Conservation (phyloP, 2,888 invertebrate species). For the Ashinkailepas kermadecensis region DNA sequence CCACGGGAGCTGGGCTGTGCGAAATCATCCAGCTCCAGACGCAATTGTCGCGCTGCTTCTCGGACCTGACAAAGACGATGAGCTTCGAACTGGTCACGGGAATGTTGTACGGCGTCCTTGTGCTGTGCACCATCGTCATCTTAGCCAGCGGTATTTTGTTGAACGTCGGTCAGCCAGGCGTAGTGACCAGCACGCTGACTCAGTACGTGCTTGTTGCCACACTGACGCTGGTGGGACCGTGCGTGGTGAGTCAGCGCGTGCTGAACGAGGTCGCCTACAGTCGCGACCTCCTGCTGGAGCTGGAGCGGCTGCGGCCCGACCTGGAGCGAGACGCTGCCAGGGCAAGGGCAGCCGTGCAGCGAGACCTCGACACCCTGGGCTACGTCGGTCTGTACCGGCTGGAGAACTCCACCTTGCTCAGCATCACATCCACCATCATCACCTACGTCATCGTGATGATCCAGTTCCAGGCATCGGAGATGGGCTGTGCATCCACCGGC, state of each 20-base stretch:
- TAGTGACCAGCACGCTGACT: not conserved
- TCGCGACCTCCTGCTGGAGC: not conserved
- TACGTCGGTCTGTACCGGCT: not conserved
- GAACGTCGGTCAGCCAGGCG: too few relatives aligned
- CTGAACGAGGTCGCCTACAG: not conserved
- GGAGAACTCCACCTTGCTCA: slow-evolving; percentile 14
- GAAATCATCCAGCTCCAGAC: not conserved
- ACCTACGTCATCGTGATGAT: slow-evolving; percentile 6
- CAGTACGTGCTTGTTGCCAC: not conserved
- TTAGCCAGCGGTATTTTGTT: too few relatives aligned
- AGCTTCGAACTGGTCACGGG: not conserved
- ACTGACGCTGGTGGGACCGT: not conserved
- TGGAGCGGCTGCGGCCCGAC: not conserved
- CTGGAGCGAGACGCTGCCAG: not conserved
- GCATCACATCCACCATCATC: not conserved
- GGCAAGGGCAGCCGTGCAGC: not conserved
- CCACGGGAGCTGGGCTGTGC: not conserved
- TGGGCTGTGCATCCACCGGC: too few relatives aligned
- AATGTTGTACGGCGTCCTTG: not conserved
- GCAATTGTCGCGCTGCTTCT: not conserved
- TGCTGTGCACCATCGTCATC: not conserved
- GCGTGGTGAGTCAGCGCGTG: not conserved
- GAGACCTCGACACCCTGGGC: not conserved
- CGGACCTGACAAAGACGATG: not conserved
- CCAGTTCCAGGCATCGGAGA: not conserved